These are phyloP conservation scores for Camelus dromedarius DNA, from an alignment of 2,113 vertebrate species.

Conservation along the genomic window DNA sequence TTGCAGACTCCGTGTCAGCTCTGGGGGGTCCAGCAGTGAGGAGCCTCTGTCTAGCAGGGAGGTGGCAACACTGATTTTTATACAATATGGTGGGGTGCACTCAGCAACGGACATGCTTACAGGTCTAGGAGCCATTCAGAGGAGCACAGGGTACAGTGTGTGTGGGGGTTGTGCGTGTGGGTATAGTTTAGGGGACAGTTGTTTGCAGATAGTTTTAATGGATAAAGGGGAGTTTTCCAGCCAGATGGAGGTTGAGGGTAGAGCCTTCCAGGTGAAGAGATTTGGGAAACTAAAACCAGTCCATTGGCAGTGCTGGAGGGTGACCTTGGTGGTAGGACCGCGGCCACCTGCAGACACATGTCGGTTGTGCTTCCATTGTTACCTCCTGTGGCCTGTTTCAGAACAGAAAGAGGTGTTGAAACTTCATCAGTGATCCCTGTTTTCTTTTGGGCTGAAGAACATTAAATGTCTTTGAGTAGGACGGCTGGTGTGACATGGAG, in stretches of 20 bases:
- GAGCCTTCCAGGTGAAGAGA: not conserved
- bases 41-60: not conserved
- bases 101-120: not conserved
- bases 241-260: not conserved
- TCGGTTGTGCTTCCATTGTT: accelerated
- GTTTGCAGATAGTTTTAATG: not conserved
- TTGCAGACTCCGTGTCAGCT: not conserved
- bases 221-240: not conserved
- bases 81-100: not conserved
- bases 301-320: not conserved
- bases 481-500: accelerated
- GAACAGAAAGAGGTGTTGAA: not conserved
- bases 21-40: not conserved
- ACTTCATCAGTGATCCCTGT: not conserved
- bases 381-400: not conserved
- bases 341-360: not conserved
- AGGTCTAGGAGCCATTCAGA: not conserved
- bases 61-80: not conserved
- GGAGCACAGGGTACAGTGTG: not conserved
- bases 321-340: accelerated
- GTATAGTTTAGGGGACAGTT: not conserved
- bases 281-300: not conserved
- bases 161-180: not conserved
- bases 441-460: not conserved
- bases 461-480: not conserved